Base-by-base conservation (phyloP, 2,888 invertebrate genomes). In the Tiliacea citrago region DNA sequence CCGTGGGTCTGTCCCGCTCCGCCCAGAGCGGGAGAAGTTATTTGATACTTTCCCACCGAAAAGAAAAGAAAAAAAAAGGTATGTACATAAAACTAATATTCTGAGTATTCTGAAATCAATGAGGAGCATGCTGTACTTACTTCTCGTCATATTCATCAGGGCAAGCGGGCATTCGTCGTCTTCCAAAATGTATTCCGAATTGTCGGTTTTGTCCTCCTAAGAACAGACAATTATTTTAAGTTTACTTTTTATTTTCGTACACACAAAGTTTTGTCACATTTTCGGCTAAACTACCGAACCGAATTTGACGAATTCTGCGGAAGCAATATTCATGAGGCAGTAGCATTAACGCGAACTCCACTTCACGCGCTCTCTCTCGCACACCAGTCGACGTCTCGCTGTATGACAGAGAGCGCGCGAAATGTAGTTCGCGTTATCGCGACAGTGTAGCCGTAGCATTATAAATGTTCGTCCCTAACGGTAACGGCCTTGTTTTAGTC, bases 111-210 rank as follows among this genome's bases (percentile, higher is more conserved):
- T 39, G 21, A 49, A 73, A 21, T 39, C 3, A 73, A 51, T 53
- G 9, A 49, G 16, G 12, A 62, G 24, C 76, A 86, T 86, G 86
- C 76, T 73, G 60, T 87, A 97, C 98, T 98, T 95, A 99, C 99
- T 98, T 94, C 98, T 97, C 69, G 98, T 98, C 82, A 98, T 98
- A 93, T 99, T 98, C 95, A 98, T 98, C 98, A 99, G 98, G 68
- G 99, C 98, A 83, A 99, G 97, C 61, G 99, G 99, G 94, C 99
- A 99, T 95, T 99, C 99, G 94, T 99, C 99, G 92, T 99, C 99
- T 93, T 99, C 99, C 86, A 99, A 97, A 87, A 99, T 98, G 94
- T 99, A 98, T 94, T 99, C 99, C 29, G 98, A 97, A 90, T 98
- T 98, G 87, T 97, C 97, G 66, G 97, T 97, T 87, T 97, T 97